phyloP scores from a whole-genome alignment of 1,140 invertebrate genomes.

The Propsilocerus akamusi region DNA sequence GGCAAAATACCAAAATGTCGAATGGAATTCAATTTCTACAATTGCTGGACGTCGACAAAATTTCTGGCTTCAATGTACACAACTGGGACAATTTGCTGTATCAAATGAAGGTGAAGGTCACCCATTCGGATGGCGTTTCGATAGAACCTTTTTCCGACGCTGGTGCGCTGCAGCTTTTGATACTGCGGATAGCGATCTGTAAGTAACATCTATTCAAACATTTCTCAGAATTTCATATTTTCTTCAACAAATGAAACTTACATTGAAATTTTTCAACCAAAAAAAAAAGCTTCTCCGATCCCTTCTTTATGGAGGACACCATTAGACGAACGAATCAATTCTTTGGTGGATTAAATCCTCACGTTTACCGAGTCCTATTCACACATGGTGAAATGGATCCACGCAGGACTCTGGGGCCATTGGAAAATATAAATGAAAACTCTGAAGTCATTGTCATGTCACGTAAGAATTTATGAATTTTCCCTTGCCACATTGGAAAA shows the following conservation, averaged over 20 bases:
- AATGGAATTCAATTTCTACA: neutral
- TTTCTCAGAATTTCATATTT: too few species aligned
- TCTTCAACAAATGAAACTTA: too few species aligned
- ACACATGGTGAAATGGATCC: neutral
- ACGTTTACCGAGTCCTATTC: neutral
- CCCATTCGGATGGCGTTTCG: neutral
- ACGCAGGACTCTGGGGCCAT: neutral
- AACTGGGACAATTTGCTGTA: neutral
- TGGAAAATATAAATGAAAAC: neutral
- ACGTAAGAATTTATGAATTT: too few species aligned
- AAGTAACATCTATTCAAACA: too few species aligned
- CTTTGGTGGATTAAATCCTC: neutral
- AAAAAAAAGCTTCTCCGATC: neutral
- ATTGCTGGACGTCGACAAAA: neutral
- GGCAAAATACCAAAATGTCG: neutral
- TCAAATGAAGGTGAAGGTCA: neutral
- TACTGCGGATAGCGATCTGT: too few species aligned
- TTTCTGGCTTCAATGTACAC: neutral
- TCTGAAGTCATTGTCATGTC: neutral
- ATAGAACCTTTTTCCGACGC: neutral
- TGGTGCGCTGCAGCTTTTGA: neutral
- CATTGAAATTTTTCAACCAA: neutral
- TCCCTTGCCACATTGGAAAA: too few species aligned
- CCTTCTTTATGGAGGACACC: neutral
- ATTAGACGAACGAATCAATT: neutral